Base-by-base conservation (phyloP, 92 coral and sea anemone genomes). In the Hydrozoanthus gracilis region DNA sequence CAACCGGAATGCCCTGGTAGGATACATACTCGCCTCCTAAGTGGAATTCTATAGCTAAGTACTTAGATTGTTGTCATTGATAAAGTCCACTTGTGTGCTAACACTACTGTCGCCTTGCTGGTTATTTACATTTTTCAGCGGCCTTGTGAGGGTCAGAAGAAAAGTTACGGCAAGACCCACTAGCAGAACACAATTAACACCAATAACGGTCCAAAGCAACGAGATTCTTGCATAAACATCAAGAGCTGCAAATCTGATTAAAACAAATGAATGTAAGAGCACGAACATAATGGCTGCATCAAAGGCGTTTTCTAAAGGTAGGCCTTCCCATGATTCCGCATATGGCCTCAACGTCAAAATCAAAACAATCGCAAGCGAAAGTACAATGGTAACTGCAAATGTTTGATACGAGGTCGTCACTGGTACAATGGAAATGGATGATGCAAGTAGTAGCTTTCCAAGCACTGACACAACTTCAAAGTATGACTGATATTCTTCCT, bases 401-500 rank as follows among this genome's bases (percentile, higher is more conserved):
- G 93, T 90, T 82, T 92, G 98, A 83, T 82, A 86, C 12, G 90
- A 82, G 20, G 91, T 74, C 5, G 91, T 87, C 49, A 73, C 76
- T 45, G 91, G 92, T n/a, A 94, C 76, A 65, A 94, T 35, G 17
- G 98, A 88, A 8, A 94, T 82, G 54, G 88, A 78, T 9, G 65
- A 82, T 1, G 98, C 98, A n/a, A 94, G 78, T 7, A 92, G 56
- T 76, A 94, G 78, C 56, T 90, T 90, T 52, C 95, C 45, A 2
- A 64, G 35, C 17, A 94, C 88, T 18, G 84, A 88, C 3, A 90
- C n/a, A 7, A 94, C 78, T 79, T 92, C 95, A 52, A 92, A 92
- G 67, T 82, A 92, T 3, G 87, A 51, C 7, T 54, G 79, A 75
- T 50, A 78, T 7, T 78, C 49, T 44, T 77, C 51, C 78, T 87